These are phyloP conservation scores for Tolypeutes matacus DNA, from an alignment of 2,797 vertebrate species.

Conservation along the genomic window DNA sequence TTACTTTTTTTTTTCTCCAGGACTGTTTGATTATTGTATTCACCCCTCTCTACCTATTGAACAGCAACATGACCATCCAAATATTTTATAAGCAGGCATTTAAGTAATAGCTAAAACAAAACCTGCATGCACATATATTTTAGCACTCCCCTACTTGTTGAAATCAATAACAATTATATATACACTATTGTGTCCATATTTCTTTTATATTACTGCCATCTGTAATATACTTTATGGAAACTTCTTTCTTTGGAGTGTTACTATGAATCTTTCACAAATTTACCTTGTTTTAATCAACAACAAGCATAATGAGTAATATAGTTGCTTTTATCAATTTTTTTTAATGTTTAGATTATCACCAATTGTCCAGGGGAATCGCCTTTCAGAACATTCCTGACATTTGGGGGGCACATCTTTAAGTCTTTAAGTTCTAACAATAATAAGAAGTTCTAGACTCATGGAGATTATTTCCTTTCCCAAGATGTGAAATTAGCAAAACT, in stretches of 20 bases:
- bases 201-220: background rate
- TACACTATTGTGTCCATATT: background rate
- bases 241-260: background rate
- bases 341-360: background rate
- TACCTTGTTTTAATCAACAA: background rate
- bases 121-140: background rate
- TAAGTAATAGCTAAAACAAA: slow-evolving; percentile 9
- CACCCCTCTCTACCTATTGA: background rate
- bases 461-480: background rate
- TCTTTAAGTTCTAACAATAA: background rate
- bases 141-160: background rate
- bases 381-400: background rate
- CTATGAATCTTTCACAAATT: background rate
- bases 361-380: background rate
- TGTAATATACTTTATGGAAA: background rate
- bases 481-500: background rate
- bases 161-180: slow-evolving; percentile 47
- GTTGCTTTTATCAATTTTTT: background rate
- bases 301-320: background rate
- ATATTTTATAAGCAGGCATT: background rate
- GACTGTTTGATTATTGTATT: background rate
- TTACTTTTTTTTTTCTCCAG: background rate
- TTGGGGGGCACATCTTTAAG: background rate
- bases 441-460: background rate
- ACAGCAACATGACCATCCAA: background rate